Evolutionary conservation across 64 coral and sea anemone species (phyloP).

Genomic region (Acropora yongei): DNA sequence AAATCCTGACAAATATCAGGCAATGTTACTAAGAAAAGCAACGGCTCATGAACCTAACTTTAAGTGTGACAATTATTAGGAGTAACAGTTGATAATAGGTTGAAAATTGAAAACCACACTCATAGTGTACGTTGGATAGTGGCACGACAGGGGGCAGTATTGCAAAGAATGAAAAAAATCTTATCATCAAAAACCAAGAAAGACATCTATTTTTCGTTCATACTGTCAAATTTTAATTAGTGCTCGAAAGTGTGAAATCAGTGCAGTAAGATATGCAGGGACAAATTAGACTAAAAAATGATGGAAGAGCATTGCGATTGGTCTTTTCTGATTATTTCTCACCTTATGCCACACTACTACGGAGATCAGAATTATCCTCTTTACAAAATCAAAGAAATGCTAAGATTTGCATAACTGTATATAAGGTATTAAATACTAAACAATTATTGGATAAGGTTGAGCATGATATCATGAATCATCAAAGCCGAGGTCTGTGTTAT

Average conservation of each 20-base stretch:
- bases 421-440: too few relatives aligned
- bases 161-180: neutral
- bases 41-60: constrained; percentile 12
- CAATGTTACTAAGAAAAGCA: constrained; percentile 29
- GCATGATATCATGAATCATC: too few relatives aligned
- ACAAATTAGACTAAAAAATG: too few relatives aligned
- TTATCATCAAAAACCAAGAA: neutral
- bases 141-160: neutral
- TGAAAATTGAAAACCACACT: neutral
- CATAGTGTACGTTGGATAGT: neutral
- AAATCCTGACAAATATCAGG: constrained; percentile 43
- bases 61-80: neutral
- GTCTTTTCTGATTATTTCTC: too few relatives aligned
- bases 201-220: neutral
- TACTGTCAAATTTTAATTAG: neutral
- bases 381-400: too few relatives aligned
- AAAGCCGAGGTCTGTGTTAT: too few relatives aligned
- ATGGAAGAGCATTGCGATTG: too few relatives aligned
- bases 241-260: neutral
- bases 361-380: too few relatives aligned
- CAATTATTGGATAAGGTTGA: too few relatives aligned
- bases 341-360: too few relatives aligned
- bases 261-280: too few relatives aligned
- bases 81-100: neutral
- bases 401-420: too few relatives aligned